Conservation (phyloP, 2,888 invertebrate species). For the Stegophylla sp. region DNA sequence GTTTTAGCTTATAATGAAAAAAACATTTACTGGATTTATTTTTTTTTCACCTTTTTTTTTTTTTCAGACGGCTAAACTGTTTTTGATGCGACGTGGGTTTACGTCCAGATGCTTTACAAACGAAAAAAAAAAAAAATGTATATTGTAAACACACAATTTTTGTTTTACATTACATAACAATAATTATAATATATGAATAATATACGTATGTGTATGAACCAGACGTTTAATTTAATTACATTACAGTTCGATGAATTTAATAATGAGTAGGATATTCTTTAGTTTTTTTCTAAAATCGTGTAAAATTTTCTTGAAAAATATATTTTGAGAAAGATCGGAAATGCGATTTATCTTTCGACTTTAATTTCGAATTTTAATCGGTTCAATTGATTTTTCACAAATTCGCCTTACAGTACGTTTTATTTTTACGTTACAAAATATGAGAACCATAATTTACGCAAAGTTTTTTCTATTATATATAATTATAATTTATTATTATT, state of each 20-base stretch:
- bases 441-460: no score
- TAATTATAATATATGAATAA: no score
- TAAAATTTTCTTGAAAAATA: neutral
- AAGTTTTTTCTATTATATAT: no score
- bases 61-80: constrained; percentile 32
- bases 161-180: neutral
- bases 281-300: neutral
- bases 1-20: neutral
- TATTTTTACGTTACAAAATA: no score
- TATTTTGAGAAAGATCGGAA: neutral
- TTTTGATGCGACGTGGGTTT: constrained; percentile 24
- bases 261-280: no score
- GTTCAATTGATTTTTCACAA: no score
- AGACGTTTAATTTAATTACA: neutral
- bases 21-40: neutral
- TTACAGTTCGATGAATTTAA: neutral
- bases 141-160: neutral
- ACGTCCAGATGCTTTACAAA: neutral
- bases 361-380: no score
- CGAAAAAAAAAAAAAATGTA: neutral
- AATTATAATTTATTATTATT: no score
- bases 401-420: no score
- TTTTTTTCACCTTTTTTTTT: constrained; percentile 21
- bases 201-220: neutral
- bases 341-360: neutral